Evolutionary conservation across 2,888 invertebrate species (phyloP).

Genomic region (Chymomyza amoena): DNA sequence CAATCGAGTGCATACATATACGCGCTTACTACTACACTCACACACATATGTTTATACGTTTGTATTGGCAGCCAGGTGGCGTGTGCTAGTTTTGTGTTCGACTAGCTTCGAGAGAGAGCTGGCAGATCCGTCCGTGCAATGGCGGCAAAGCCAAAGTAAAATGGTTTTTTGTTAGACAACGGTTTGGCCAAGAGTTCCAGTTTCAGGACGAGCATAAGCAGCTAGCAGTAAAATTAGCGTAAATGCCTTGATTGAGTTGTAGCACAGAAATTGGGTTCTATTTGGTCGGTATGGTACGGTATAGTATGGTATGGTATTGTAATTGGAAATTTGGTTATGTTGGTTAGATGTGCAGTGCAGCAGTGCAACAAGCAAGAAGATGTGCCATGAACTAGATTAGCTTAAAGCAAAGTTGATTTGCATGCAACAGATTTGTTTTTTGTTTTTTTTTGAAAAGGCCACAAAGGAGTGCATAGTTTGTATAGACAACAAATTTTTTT

Average conservation of each 20-base stretch:
- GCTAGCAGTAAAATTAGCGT: slow-evolving; percentile 52
- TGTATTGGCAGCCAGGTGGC: slow-evolving; percentile 21
- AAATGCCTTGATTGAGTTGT: slow-evolving; percentile 56
- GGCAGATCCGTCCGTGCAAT: neutral
- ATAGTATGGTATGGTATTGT: neutral
- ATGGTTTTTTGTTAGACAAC: slow-evolving; percentile 21
- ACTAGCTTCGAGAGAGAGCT: slow-evolving; percentile 7
- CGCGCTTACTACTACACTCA: neutral
- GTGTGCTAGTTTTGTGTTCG: slow-evolving; percentile 11
- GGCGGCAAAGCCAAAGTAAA: slow-evolving; percentile 20
- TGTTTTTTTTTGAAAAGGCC: neutral
- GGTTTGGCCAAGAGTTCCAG: slow-evolving; percentile 21
- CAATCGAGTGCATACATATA: too few species aligned
- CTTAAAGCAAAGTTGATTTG: neutral
- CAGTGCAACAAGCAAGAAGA: neutral
- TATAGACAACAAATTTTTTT: neutral
- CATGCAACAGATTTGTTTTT: neutral
- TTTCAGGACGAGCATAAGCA: slow-evolving; percentile 13
- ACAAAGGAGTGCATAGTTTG: neutral
- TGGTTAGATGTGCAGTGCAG: neutral
- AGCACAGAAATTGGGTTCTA: slow-evolving; percentile 31
- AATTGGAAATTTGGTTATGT: slow-evolving; percentile 20
- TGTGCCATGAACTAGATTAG: neutral
- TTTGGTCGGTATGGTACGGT: neutral
- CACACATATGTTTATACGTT: neutral